Evolutionary conservation across 1,140 invertebrate genomes (phyloP).

Genomic region (Pseudomyrmex dendroicus): DNA sequence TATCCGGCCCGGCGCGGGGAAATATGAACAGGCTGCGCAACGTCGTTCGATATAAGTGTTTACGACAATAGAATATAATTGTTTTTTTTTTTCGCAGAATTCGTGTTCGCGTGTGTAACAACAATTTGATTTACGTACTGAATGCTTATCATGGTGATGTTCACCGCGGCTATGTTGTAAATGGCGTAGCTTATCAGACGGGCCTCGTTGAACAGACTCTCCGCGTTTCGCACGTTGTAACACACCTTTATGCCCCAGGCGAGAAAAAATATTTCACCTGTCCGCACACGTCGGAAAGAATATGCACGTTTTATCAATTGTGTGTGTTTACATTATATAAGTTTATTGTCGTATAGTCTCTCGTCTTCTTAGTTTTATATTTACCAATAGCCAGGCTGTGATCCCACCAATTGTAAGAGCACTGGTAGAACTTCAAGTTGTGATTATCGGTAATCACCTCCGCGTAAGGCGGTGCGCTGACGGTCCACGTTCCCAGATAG

Average conservation of each 20-base stretch:
- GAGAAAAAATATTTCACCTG: conserved; percentile 94
- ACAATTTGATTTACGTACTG: conserved; percentile 89
- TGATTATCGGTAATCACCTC: conserved; percentile 90
- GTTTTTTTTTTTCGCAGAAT: neutral
- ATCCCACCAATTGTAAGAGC: conserved; percentile 97
- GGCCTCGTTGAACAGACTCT: conserved; percentile 96
- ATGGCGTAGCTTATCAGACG: conserved; percentile 96
- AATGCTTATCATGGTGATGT: conserved; percentile 95
- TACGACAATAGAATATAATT: too few relatives aligned
- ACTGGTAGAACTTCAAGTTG: conserved; percentile 94
- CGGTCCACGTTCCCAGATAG: conserved; percentile 95
- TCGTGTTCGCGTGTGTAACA: neutral
- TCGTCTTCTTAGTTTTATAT: neutral
- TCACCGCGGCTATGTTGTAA: conserved; percentile 96
- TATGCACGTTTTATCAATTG: neutral
- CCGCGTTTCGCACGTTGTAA: conserved; percentile 95
- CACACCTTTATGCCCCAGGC: conserved; percentile 96
- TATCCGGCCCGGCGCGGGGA: conserved; percentile 93
- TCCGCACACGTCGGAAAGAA: neutral
- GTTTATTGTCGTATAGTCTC: too few relatives aligned
- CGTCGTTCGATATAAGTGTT: conserved; percentile 7
- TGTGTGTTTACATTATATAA: neutral
- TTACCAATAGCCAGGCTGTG: conserved; percentile 94
- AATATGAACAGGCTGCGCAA: conserved; percentile 91
- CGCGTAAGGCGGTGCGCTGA: conserved; percentile 91